These are phyloP conservation scores for Heliconius cydno DNA, from an alignment of 2,888 invertebrate species.

Conservation along the genomic window DNA sequence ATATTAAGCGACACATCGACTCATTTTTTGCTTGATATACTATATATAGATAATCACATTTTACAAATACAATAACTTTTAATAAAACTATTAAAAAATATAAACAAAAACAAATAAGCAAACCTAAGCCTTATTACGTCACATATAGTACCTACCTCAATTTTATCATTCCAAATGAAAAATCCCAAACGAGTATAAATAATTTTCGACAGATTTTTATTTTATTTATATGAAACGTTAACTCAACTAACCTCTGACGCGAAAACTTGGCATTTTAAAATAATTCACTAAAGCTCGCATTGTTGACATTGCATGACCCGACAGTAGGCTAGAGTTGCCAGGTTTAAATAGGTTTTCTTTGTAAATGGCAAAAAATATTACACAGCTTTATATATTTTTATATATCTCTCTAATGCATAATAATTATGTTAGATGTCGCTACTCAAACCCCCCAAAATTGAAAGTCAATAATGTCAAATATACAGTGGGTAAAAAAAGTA, in stretches of 20 bases:
- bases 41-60: background rate
- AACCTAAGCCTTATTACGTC: constrained; percentile 19
- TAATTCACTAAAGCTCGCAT: constrained; percentile 33
- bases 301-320: constrained; percentile 24
- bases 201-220: constrained; percentile 6
- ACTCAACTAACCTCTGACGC: constrained; percentile 49
- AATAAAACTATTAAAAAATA: background rate
- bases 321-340: constrained; percentile 24
- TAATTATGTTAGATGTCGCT: background rate
- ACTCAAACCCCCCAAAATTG: background rate
- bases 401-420: background rate
- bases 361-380: constrained; percentile 19
- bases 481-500: no score
- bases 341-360: constrained; percentile 1
- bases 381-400: background rate
- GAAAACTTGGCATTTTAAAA: constrained; percentile 22
- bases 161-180: constrained; percentile 21
- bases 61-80: background rate
- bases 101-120: constrained; percentile 13
- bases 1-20: background rate
- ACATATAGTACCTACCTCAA: constrained; percentile 16
- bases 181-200: constrained; percentile 11
- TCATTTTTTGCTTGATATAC: background rate
- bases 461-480: background rate
- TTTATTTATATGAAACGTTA: constrained; percentile 27